Evolutionary conservation across 2,797 vertebrate genomes (phyloP).

Genomic region (Perodicticus potto): DNA sequence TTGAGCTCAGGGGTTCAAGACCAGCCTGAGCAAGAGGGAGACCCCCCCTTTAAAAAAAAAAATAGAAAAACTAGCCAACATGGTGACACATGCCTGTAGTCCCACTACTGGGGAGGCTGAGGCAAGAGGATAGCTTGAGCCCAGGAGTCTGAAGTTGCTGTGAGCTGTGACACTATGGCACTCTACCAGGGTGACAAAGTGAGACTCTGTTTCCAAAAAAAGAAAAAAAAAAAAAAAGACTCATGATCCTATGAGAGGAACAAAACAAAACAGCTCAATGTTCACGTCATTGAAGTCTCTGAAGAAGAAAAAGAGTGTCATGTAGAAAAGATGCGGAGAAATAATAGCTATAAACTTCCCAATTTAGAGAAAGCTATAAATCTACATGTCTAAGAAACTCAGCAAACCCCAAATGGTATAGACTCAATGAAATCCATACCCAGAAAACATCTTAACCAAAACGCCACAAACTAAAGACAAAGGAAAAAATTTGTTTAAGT

Average conservation of each 20-base stretch:
- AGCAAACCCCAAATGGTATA: background rate
- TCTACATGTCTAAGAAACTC: background rate
- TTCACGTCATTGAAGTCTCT: background rate
- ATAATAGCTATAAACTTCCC: background rate
- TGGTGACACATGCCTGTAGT: no score
- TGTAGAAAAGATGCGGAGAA: background rate
- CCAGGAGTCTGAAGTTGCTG: no score
- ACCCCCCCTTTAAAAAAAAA: no score
- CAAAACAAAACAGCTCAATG: background rate
- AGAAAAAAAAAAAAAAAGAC: background rate
- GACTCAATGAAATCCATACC: background rate
- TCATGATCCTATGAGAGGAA: background rate
- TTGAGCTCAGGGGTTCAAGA: no score
- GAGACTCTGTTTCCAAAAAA: no score
- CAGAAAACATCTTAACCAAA: background rate
- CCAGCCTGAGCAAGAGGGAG: no score
- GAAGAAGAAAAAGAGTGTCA: background rate
- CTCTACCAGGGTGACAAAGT: no score
- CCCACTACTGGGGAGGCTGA: no score
- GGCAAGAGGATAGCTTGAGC: no score
- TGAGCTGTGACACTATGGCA: no score
- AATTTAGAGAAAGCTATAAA: background rate
- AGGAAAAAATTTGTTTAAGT: background rate
- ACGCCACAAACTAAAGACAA: background rate
- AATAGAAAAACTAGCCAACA: no score